Evolutionary conservation across 2,113 vertebrate genomes (phyloP).

Genomic region (Microtus oregoni): DNA sequence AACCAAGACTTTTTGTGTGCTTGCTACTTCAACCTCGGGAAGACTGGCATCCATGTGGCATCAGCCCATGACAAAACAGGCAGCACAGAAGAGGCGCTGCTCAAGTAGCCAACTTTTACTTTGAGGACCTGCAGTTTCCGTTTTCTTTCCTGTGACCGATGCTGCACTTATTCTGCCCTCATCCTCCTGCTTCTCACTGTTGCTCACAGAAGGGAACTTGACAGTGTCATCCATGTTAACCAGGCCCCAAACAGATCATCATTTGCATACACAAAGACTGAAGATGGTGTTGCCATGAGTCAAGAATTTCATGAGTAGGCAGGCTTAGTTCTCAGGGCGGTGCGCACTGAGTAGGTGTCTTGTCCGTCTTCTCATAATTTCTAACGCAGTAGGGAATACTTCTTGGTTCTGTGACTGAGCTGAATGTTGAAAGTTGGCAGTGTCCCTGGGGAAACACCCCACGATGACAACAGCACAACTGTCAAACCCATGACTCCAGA

Average conservation of each 20-base stretch:
- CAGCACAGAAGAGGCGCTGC: background rate
- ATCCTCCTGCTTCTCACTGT: slow-evolving; percentile 31
- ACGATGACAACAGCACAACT: background rate
- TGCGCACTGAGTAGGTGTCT: background rate
- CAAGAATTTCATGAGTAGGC: slow-evolving; percentile 69
- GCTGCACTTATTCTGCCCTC: slow-evolving; percentile 9
- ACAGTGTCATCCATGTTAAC: background rate
- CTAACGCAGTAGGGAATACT: background rate
- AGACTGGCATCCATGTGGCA: background rate
- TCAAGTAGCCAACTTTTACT: background rate
- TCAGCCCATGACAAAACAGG: background rate
- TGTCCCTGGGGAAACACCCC: background rate
- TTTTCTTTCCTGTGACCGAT: slow-evolving; percentile 57
- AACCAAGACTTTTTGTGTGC: background rate
- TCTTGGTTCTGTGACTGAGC: background rate
- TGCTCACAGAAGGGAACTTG: slow-evolving; percentile 60
- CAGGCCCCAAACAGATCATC: background rate
- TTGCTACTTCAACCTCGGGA: background rate
- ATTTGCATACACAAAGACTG: slow-evolving; percentile 54
- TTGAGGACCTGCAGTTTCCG: background rate
- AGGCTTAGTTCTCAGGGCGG: background rate
- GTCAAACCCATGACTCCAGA: background rate
- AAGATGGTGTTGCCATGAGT: slow-evolving; percentile 64
- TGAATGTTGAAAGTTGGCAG: background rate
- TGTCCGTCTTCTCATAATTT: background rate